Evolutionary conservation across 2,888 invertebrate species (phyloP).

Genomic region (Meiosimyza decipiens): DNA sequence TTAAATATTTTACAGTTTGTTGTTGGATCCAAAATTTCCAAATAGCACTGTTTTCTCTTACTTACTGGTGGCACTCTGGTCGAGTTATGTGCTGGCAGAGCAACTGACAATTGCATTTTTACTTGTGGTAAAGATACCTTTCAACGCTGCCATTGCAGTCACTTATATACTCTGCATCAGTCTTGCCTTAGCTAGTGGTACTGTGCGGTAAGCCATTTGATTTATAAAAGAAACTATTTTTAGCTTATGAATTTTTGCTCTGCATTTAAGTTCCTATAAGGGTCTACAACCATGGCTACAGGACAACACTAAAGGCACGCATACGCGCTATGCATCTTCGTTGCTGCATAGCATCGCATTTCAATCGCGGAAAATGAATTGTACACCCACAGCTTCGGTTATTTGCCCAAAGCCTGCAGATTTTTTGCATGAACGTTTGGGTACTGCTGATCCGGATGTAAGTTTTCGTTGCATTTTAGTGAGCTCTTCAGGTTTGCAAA

Average conservation of each 20-base stretch:
- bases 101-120: conserved; percentile 85
- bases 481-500: too few species aligned
- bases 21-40: conserved; percentile 60
- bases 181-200: conserved; percentile 78
- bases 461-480: conserved; percentile 33
- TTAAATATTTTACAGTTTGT: conserved; percentile 50
- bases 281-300: conserved; percentile 85
- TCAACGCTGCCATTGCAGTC: conserved; percentile 81
- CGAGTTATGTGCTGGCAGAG: conserved; percentile 86
- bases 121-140: conserved; percentile 82
- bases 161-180: conserved; percentile 82
- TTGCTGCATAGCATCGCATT: conserved; percentile 80
- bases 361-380: conserved; percentile 70
- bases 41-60: conserved; percentile 71
- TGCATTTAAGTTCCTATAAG: conserved; percentile 74
- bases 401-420: conserved; percentile 65
- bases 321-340: conserved; percentile 83
- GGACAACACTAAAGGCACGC: conserved; percentile 82
- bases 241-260: conserved; percentile 23
- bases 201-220: conserved; percentile 73
- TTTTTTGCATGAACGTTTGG: conserved; percentile 64
- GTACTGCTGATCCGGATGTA: conserved; percentile 65
- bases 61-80: conserved; percentile 81
- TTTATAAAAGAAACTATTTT: not conserved
- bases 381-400: conserved; percentile 65